Evolutionary conservation across 2,888 invertebrate genomes (phyloP), one percentile per base, ranked within the genome.

Genomic region (Monopis laevigella): DNA sequence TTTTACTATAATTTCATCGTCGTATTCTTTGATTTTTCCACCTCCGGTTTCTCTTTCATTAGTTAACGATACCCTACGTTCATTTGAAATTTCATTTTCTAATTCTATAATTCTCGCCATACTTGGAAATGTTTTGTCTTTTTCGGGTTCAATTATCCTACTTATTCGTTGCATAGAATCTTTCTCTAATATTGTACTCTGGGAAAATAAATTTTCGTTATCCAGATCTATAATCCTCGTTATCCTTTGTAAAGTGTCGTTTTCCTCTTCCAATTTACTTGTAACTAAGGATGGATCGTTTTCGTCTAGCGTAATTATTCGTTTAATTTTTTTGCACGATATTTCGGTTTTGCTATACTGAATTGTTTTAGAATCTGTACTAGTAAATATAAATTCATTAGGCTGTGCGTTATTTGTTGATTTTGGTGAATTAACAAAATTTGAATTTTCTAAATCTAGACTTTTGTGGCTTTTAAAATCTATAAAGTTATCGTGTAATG

Each of bases 31-130:
- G 43, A 53, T 49, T 45, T 55, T 52, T 54, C 72, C 73, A 48
- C 75, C 71, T 35, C 78, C 71, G 43, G 80, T 78, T 59, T 80
- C 80, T 26, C 80, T 68, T 63, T 80, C 80, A 54, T 73, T 77
- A 10, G 77, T 78, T 48, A 80, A 58, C 16, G 80, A 77, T 57
- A 80, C 69, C 62, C 71, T 62, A 48, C 80, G 65, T 58, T 78
- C 80, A 54, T 80, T 80, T 27, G 78, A 78, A 53, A 73, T 73
- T 53, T 77, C 73, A 46, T 80, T 80, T 65, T 80, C 80, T 70
- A 78, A 75, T 65, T 80, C 80, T 55, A 80, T 80, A 49, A 80
- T 80, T 66, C 65, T 74, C 27, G 80, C 64, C 77, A 80, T 78
- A 50, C 78, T 77, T 27, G 72, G 72, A 56, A 77, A 77, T 51